Base-by-base conservation (phyloP, 1,140 invertebrate species). In the Diorhabda elongata region DNA sequence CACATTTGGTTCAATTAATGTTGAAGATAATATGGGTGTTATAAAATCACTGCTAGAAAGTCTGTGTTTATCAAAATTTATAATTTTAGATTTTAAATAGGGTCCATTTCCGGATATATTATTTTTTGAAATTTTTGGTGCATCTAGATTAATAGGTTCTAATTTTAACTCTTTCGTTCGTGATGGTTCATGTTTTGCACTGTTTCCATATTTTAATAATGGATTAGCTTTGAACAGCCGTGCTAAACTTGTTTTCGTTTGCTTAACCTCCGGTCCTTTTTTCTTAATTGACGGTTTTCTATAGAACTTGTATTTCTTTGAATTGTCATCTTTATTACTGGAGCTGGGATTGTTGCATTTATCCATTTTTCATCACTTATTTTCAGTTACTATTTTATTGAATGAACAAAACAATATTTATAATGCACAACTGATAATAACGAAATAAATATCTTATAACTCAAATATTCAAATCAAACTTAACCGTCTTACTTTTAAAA, bases 151-250 rank as follows among this genome's bases (percentile, higher is more conserved):
- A 59, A 42, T 11, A 11, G 42, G 59, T 6, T 41, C 9, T 43
- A 42, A 41, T 7, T 61, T 42, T 62, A n/a, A 9, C n/a, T 3
- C 61, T 44, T n/a, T 42, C 61, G n/a, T 11, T 2, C 1, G 9
- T 62, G 44, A 44, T 44, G 43, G 61, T 41, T 62, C 66, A 58
- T 67, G 64, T 44, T 68, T 72, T 5, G n/a, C 2, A 52, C 4
- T 52, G n/a, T 61, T 57, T 72, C 77, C 71, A 8, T 69, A 65
- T 58, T 71, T 65, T 57, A 78, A 62, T 57, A 76, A 66, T 5
- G 78, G 78, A 69, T 79, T 78, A 8, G 78, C 75, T 72, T 77
- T 74, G 8, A 76, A 66, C 66, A 79, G 59, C 68, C 78, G 43
- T 61, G 70, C 71, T 42, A 71, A 69, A 66, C 74, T 75, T 4